Evolutionary conservation across 2,888 invertebrate species (phyloP).

Genomic region (Tetheella fluctuosa): DNA sequence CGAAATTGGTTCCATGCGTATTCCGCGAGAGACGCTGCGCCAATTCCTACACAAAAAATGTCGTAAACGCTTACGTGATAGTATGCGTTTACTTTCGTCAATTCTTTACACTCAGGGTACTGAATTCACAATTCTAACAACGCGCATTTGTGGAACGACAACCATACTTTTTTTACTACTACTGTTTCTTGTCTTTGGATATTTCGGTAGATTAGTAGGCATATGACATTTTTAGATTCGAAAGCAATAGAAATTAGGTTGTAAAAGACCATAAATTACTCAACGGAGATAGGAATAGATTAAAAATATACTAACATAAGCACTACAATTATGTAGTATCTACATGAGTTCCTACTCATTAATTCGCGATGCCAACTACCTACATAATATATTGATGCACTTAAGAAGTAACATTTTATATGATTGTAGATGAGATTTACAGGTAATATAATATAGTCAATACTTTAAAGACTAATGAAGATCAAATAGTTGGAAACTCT

Average conservation of each 20-base stretch:
- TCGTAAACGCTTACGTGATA: too few relatives aligned
- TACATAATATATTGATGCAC: conserved; percentile 43
- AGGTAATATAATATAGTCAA: conserved; percentile 41
- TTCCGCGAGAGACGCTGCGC: too few relatives aligned
- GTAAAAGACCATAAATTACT: not conserved
- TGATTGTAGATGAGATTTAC: conserved; percentile 51
- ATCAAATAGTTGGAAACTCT: not conserved
- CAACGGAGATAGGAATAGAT: not conserved
- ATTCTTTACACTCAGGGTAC: too few relatives aligned
- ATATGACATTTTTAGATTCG: not conserved
- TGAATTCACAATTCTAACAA: not conserved
- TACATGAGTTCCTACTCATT: conserved; percentile 13
- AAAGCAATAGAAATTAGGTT: not conserved
- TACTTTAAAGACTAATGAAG: conserved; percentile 11
- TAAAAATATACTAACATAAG: not conserved
- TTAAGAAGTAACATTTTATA: conserved; percentile 54
- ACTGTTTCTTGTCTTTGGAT: conserved; percentile 7
- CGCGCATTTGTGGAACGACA: not conserved
- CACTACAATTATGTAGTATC: not conserved
- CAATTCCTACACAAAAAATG: too few relatives aligned
- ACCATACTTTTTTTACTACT: not conserved
- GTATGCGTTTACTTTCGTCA: too few relatives aligned
- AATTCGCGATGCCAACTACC: conserved; percentile 59
- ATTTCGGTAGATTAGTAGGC: not conserved
- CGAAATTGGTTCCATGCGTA: too few relatives aligned